Percentiles rank a stretch among this genome's conserved stretches.
These are phyloP conservation scores for Cryptocephalus primarius DNA, from an alignment of 2,888 invertebrate genomes.

Conservation along the genomic window DNA sequence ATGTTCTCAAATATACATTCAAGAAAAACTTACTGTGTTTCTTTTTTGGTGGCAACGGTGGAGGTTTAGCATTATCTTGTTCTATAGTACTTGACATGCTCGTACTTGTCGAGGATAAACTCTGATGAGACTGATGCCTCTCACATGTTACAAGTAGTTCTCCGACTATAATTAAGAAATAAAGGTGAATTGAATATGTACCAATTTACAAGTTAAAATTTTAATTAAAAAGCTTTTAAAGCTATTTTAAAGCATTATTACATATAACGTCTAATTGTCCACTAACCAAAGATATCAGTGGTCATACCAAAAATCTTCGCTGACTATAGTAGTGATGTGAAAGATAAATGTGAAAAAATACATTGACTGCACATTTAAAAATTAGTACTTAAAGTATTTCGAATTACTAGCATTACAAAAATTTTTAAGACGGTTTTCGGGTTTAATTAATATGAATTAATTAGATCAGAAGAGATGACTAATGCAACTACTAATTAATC, in stretches of 20 bases:
- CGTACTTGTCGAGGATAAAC: slow-evolving; percentile 20
- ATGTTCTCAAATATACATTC: no score
- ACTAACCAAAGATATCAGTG: slow-evolving; percentile 27
- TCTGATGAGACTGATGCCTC: slow-evolving; percentile 35
- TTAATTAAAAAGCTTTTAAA: background rate
- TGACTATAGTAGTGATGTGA: no score
- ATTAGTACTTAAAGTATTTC: no score
- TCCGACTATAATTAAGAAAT: slow-evolving; percentile 10
- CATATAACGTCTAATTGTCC: background rate
- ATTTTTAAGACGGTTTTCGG: no score
- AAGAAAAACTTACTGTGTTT: slow-evolving; percentile 75
- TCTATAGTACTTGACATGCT: slow-evolving; percentile 24
- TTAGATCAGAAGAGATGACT: no score
- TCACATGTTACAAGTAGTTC: slow-evolving; percentile 35
- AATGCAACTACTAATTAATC: no score
- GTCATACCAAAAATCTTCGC: slow-evolving; percentile 27
- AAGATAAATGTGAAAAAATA: no score
- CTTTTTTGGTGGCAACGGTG: slow-evolving; percentile 87
- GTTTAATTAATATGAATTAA: no score
- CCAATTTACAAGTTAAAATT: no score
- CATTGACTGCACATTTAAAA: no score
- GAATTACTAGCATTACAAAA: no score
- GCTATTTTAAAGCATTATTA: background rate
- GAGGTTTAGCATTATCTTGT: slow-evolving; percentile 61
- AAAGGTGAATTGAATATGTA: background rate